Evolutionary conservation across 2,888 invertebrate species (phyloP), one percentile per base, ranked within the genome.

Genomic region (Yponomeuta sedellus): DNA sequence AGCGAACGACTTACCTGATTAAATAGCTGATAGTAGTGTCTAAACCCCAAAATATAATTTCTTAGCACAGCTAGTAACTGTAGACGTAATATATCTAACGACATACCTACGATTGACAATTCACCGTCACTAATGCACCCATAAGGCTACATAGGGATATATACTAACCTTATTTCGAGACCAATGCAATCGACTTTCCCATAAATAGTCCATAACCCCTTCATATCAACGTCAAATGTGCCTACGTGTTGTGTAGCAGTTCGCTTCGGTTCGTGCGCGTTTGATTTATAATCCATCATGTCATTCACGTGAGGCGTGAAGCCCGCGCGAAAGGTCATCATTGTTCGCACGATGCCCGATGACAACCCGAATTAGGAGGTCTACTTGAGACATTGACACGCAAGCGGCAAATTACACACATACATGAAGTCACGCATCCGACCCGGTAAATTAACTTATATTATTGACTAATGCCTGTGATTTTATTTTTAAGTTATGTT

Each of bases 221-320:
- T 52, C 44, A 52, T 16, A 52, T 52, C 44, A 52, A 52, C 44
- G 12, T 52, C 44, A 52, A 52, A 52, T 12, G 44, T 52, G 44
- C 16, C 44, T 52, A 52, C 44, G 44, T 52, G 16, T 12, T 16
- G 44, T 52, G 44, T 12, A 16, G 44, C 44, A 52, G 44, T 52
- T 16, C 44, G 44, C 12, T 52, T 52, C 44, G 44, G 44, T 52
- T 52, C 44, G 44, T 52, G 44, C 44, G 12, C 44, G 12, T 52
- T 52, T 52, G 44, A 52, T 52, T 52, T 52, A 52, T 16, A 52
- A 52, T 59, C 20, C 59, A 59, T 22, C 22, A 59, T 59, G 22
- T 59, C 59, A 59, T 59, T 22, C 20, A 59, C 59, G 59, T 59
- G 59, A 59, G 22, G 59, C 59, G 25, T 25, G 25, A 59, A 22